Evolutionary conservation across 2,888 invertebrate genomes (phyloP), one percentile per base, ranked within the genome.

Genomic region (Chloromyia formosa): DNA sequence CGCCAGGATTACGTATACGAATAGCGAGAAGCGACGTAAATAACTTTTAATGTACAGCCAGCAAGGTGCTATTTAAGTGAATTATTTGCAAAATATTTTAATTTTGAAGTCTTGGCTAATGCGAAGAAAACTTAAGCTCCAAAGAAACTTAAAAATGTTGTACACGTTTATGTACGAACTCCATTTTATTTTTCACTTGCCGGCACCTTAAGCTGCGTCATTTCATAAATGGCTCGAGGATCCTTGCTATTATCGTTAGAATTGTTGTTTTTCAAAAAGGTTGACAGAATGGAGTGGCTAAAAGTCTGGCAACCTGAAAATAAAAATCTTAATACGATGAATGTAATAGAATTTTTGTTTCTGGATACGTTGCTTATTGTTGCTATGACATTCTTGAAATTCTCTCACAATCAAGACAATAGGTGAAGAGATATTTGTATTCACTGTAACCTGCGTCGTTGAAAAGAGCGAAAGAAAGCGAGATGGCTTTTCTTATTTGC

Each of bases 1-100:
- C 9, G 23, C 14, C 49, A 53, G 23, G 27, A 23, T 27, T 61
- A 12, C 16, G 23, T 23, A 10, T 61, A 27, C 20, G 45, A 42
- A 42, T 45, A 68, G 20, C 66, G 49, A 49, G 22, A 35, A 23
- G 42, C 49, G 73, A 61, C 61, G 68, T 42, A 73, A 73, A 75
- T 75, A 75, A 75, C 75, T 75, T 75, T 75, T 75, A 75, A 75
- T 75, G 69, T 75, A 69, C 73, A 73, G 23, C 75, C 68, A 40
- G 35, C 18, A 66, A 75, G 73, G 68, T 75, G 73, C 64, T 72
- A 75, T 75, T 75, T 75, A 73, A 66, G 53, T 68, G 73, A 75
- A 68, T 68, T 75, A 75, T 75, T 49, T 60, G 60, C 10, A 35
- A 64, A 75, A 73, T 73, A 75, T 73, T 75, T 75, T 73, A 75